Percentiles rank a stretch among this genome's conserved stretches.
Evolutionary conservation across 2,113 vertebrate species (phyloP).

Genomic region (Pyrgilauda ruficollis): DNA sequence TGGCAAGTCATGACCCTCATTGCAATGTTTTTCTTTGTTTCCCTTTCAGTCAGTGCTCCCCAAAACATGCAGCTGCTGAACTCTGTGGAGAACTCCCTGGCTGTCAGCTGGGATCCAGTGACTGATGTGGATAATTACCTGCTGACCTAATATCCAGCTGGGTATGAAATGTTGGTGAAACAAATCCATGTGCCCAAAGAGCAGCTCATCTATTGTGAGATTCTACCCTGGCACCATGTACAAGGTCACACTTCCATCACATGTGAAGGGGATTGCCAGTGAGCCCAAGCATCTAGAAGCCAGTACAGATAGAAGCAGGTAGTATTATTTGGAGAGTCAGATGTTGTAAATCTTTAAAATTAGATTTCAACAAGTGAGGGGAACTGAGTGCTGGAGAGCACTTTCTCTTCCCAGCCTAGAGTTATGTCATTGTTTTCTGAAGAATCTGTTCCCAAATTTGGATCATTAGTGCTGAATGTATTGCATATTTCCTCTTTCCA

Average conservation of each 20-base stretch:
- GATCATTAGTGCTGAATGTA: background rate
- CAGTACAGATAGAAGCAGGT: slow-evolving; percentile 74
- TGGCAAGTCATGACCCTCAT: background rate
- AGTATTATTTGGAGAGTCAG: background rate
- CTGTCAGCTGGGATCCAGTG: slow-evolving; percentile 81
- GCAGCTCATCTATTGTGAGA: slow-evolving; percentile 65
- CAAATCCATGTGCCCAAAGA: slow-evolving; percentile 75
- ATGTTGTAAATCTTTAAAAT: background rate
- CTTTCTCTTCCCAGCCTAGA: background rate
- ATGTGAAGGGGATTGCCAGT: slow-evolving; percentile 77
- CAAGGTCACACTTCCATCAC: slow-evolving; percentile 70
- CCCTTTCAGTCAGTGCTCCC: slow-evolving; percentile 73
- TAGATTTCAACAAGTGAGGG: background rate
- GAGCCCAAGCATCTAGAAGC: slow-evolving; percentile 76
- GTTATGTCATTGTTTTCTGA: background rate
- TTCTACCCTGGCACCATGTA: too few relatives aligned
- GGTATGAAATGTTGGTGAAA: slow-evolving; percentile 52
- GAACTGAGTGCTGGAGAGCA: background rate
- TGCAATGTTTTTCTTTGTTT: background rate
- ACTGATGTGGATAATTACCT: slow-evolving; percentile 80
- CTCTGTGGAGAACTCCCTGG: slow-evolving; percentile 77
- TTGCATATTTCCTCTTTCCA: background rate
- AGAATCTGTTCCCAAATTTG: background rate
- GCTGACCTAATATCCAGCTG: slow-evolving; percentile 78
- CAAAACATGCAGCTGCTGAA: slow-evolving; percentile 77